Percentiles rank a stretch among this genome's conserved stretches.
Evolutionary conservation across 30 jellyfish, hydroid and myxozoan species (phyloP).

Genomic region (Phacellophora camtschatica): DNA sequence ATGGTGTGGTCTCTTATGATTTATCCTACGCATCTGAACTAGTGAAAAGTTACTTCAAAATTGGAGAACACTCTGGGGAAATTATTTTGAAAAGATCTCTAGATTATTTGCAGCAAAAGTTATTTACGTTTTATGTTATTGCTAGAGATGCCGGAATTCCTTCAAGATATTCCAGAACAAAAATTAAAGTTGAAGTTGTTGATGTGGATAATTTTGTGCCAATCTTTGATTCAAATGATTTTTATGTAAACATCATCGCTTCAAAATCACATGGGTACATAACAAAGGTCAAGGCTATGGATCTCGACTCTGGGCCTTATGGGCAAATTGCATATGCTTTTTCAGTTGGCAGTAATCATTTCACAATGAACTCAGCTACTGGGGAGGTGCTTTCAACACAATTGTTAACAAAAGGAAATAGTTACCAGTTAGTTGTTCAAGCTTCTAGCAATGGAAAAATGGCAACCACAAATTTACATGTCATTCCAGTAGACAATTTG

Average conservation of each 20-base stretch:
- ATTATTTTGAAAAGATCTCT: background rate
- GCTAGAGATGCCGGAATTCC: conserved; percentile 59
- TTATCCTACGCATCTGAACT: background rate
- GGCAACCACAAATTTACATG: background rate
- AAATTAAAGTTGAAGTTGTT: conserved; percentile 2
- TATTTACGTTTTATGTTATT: conserved; percentile 13
- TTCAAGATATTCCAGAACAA: conserved; percentile 4
- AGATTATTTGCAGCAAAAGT: background rate
- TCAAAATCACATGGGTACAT: conserved; percentile 21
- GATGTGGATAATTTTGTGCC: conserved; percentile 59
- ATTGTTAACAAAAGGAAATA: background rate
- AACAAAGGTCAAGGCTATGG: conserved; percentile 43
- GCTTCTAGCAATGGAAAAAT: conserved; percentile 55
- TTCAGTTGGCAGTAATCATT: conserved; percentile 6
- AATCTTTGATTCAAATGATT: background rate
- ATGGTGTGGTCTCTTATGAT: conserved; percentile 26
- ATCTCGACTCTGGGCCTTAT: conserved; percentile 59
- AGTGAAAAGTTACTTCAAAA: background rate
- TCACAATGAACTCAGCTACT: background rate
- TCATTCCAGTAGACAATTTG: background rate
- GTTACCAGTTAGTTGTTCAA: background rate
- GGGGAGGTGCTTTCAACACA: conserved; percentile 33
- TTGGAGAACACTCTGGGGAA: conserved; percentile 5
- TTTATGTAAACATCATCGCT: background rate
- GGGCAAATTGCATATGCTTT: conserved; percentile 37